Percentiles rank a stretch among this genome's conserved stretches.
These are phyloP conservation scores for Homarus gammarus DNA, from an alignment of 2,888 invertebrate genomes.

Conservation along the genomic window DNA sequence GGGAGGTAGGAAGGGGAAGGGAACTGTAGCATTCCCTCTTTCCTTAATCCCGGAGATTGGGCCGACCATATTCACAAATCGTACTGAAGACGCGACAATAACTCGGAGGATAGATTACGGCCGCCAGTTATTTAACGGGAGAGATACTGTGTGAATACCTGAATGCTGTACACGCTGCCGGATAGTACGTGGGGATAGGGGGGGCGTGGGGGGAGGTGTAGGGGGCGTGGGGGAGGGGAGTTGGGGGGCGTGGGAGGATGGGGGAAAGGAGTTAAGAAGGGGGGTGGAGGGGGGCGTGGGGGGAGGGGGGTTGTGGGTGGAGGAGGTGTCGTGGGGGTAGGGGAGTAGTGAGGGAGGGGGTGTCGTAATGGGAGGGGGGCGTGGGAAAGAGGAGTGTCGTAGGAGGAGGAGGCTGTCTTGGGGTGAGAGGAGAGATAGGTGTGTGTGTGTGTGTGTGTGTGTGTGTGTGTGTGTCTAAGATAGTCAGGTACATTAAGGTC, in stretches of 20 bases:
- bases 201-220: neutral
- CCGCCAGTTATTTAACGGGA: neutral
- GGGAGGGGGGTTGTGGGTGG: neutral
- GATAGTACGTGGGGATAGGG: neutral
- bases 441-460: too few species aligned
- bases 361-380: neutral
- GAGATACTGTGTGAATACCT: constrained; percentile 31
- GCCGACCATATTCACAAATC: constrained; percentile 33
- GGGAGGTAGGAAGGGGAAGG: constrained; percentile 5
- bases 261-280: neutral
- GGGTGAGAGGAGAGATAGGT: neutral
- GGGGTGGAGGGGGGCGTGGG: neutral
- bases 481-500: too few species aligned
- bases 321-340: neutral
- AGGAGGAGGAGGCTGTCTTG: neutral
- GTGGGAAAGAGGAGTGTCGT: neutral
- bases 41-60: neutral
- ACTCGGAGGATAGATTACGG: constrained; percentile 28
- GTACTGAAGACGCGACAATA: constrained; percentile 29
- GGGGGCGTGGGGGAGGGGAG: neutral
- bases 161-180: neutral
- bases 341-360: neutral
- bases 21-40: neutral
- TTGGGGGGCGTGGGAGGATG: too few species aligned
- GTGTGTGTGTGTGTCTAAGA: too few species aligned